phyloP scores from a whole-genome alignment of 2,888 invertebrate species.

The Ryuthela nishihirai region DNA sequence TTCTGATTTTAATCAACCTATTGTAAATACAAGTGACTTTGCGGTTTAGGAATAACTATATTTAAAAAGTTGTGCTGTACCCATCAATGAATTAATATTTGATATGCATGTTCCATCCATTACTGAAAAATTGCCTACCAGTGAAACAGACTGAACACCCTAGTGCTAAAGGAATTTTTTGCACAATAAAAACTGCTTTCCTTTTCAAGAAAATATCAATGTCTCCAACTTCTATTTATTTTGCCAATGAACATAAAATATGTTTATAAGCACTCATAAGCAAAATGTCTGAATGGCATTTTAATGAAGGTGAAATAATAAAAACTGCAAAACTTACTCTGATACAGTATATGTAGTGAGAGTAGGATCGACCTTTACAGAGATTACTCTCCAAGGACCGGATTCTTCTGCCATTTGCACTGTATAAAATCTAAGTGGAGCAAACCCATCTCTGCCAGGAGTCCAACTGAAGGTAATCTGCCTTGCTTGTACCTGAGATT shows the following conservation, averaged over 20 bases:
- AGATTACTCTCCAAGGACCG: conserved; percentile 77
- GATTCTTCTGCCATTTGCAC: conserved; percentile 80
- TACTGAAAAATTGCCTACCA: too few relatives aligned
- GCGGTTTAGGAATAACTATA: too few relatives aligned
- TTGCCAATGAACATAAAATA: not conserved
- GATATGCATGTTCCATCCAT: too few relatives aligned
- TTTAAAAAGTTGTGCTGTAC: too few relatives aligned
- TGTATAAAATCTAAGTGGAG: conserved; percentile 87
- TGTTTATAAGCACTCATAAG: not conserved
- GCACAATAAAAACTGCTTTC: too few relatives aligned
- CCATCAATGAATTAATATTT: too few relatives aligned
- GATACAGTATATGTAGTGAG: conserved; percentile 81
- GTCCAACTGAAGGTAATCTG: conserved; percentile 97
- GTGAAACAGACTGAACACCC: too few relatives aligned
- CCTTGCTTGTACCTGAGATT: conserved; percentile 82
- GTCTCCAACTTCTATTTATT: not conserved
- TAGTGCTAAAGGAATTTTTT: too few relatives aligned
- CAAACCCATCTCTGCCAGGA: conserved; percentile 91
- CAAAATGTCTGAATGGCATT: conserved; percentile 11
- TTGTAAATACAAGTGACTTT: too few relatives aligned
- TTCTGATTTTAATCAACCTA: too few relatives aligned
- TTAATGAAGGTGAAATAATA: conserved; percentile 19
- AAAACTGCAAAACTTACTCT: conserved; percentile 49
- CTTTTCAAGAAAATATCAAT: too few relatives aligned
- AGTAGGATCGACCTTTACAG: conserved; percentile 81